A percentile compares a stretch with the other conserved stretches of the same genome.
Evolutionary conservation across 1,140 invertebrate genomes (phyloP).

Genomic region (Rhagoletis pomonella): DNA sequence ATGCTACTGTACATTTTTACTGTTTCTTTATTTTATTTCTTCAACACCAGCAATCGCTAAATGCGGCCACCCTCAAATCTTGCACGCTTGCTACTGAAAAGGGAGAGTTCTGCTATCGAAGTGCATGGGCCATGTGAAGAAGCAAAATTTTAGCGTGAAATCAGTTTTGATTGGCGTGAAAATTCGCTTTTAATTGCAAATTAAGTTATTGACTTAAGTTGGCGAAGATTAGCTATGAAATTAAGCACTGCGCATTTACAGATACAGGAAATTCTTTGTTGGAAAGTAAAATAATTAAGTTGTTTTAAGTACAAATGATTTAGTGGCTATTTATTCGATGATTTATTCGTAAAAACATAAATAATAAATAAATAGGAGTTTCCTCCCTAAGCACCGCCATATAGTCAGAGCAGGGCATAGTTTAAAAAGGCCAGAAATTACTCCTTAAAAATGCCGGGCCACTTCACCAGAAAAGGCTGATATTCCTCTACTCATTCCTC

Average conservation of each 20-base stretch:
- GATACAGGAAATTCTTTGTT: neutral
- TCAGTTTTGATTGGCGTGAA: conserved; percentile 25
- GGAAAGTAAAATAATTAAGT: neutral
- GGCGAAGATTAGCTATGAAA: neutral
- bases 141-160: conserved; percentile 29
- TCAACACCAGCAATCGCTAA: neutral
- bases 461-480: too few relatives aligned
- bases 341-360: too few relatives aligned
- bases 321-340: too few relatives aligned
- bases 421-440: too few relatives aligned
- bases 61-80: neutral
- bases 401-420: too few relatives aligned
- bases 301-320: neutral
- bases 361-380: too few relatives aligned
- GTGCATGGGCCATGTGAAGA: neutral
- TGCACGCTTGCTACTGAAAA: neutral
- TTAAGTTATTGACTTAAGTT: conserved; percentile 29
- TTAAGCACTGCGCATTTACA: neutral
- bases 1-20: neutral
- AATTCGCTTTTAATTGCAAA: conserved; percentile 10
- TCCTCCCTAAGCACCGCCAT: too few relatives aligned
- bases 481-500: too few relatives aligned
- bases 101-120: neutral
- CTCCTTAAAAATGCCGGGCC: too few relatives aligned
- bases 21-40: neutral